Evolutionary conservation across 2,797 vertebrate species (phyloP).

Genomic region (Ammospiza maritima): DNA sequence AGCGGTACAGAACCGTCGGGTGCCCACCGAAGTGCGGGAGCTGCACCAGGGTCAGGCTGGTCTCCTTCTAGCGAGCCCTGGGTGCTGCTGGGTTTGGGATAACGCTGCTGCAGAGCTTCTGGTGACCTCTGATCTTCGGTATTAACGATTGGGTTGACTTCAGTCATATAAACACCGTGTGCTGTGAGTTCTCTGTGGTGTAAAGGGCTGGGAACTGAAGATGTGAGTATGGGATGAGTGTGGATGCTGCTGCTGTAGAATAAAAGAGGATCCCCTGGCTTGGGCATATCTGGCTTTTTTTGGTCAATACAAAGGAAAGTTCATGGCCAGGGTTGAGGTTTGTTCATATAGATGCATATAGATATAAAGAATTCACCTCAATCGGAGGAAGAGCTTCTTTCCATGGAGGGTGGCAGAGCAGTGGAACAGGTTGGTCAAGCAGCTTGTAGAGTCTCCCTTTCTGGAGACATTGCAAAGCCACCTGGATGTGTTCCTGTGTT

Average conservation of each 20-base stretch:
- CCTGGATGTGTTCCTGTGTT: neutral
- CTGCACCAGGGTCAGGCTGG: neutral
- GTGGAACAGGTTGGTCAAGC: neutral
- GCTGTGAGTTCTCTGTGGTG: neutral
- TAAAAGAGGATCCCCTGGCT: rapidly evolving
- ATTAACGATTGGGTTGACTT: neutral
- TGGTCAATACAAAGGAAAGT: neutral
- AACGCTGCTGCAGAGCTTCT: neutral
- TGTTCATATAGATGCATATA: rapidly evolving
- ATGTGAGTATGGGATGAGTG: neutral
- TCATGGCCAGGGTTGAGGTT: neutral
- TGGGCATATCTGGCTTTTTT: rapidly evolving
- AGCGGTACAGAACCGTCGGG: neutral
- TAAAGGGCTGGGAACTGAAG: neutral
- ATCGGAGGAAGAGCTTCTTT: neutral
- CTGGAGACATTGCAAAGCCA: neutral
- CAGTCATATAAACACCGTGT: neutral
- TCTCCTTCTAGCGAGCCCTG: rapidly evolving
- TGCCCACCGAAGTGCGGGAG: neutral
- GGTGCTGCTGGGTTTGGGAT: neutral
- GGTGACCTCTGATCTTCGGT: neutral
- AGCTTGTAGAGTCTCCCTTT: neutral
- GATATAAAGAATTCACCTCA: neutral
- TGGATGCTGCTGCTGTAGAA: neutral
- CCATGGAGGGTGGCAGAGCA: neutral